Evolutionary conservation across 2,797 vertebrate genomes (phyloP).

Genomic region (Malurus leucopterus): DNA sequence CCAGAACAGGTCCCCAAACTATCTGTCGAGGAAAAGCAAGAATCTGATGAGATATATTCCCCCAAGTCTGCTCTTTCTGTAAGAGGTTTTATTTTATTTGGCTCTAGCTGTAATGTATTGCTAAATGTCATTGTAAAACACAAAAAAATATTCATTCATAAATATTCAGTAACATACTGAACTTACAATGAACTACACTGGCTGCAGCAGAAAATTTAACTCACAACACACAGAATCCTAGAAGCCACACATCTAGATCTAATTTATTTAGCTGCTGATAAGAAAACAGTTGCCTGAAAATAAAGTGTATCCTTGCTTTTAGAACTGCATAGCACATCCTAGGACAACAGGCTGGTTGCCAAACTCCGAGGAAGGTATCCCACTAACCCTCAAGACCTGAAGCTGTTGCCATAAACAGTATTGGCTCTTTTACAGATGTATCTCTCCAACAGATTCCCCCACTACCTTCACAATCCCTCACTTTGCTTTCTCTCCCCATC

Average conservation of each 20-base stretch:
- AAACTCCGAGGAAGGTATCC: background rate
- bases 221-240: background rate
- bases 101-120: slow-evolving; percentile 25
- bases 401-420: background rate
- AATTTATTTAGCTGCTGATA: background rate
- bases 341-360: background rate
- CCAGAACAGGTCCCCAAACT: slow-evolving; percentile 29
- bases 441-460: background rate
- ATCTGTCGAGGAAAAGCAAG: slow-evolving; percentile 21
- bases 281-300: background rate
- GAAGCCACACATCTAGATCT: background rate
- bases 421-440: background rate
- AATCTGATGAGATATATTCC: slow-evolving; percentile 10
- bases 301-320: background rate
- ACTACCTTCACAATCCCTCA: background rate
- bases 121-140: slow-evolving; percentile 48
- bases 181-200: slow-evolving; percentile 49
- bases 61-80: slow-evolving; percentile 24
- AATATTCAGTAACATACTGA: slow-evolving; percentile 61
- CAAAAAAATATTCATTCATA: slow-evolving; percentile 59
- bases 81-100: slow-evolving; percentile 54
- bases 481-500: background rate
- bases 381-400: background rate
- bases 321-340: background rate
- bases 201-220: slow-evolving; percentile 38